Percentiles rank a stretch among this genome's conserved stretches.
Evolutionary conservation across 2,113 vertebrate genomes (phyloP).

Genomic region (Dolichallabes microphthalmus): DNA sequence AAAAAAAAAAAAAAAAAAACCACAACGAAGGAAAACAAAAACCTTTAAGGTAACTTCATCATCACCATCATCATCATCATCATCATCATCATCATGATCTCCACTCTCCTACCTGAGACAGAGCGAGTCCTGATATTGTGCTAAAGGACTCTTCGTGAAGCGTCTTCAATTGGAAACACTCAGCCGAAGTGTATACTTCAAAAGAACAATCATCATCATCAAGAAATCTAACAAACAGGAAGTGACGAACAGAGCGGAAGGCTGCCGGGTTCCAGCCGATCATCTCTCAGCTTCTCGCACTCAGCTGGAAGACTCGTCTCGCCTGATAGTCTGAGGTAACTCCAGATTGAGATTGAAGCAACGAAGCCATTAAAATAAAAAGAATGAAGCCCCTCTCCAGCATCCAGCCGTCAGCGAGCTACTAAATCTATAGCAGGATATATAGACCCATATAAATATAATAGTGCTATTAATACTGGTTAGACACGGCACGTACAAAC

Average conservation of each 20-base stretch:
- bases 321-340: conserved; percentile 58
- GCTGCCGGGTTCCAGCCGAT: conserved; percentile 18
- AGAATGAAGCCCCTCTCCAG: conserved; percentile 63
- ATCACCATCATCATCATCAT: conserved; percentile 40
- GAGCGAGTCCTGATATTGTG: conserved; percentile 55
- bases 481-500: conserved; percentile 85
- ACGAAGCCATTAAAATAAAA: conserved; percentile 50
- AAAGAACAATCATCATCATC: background rate
- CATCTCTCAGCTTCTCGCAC: conserved; percentile 34
- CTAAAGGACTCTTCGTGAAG: conserved; percentile 44
- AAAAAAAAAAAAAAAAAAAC: background rate
- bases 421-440: conserved; percentile 92
- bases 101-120: conserved; percentile 69
- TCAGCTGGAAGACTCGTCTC: conserved; percentile 56
- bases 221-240: conserved; percentile 35
- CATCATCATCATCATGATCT: conserved; percentile 46
- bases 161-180: conserved; percentile 37
- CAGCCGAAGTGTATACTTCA: conserved; percentile 59
- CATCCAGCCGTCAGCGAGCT: conserved; percentile 75
- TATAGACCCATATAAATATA: conserved; percentile 89
- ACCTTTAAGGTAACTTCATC: background rate
- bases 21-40: background rate
- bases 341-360: conserved; percentile 45
- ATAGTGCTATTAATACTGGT: conserved; percentile 87
- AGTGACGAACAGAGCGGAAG: conserved; percentile 39